Conservation (phyloP, 2,888 invertebrate species). For the Ormyrus pomaceus region DNA sequence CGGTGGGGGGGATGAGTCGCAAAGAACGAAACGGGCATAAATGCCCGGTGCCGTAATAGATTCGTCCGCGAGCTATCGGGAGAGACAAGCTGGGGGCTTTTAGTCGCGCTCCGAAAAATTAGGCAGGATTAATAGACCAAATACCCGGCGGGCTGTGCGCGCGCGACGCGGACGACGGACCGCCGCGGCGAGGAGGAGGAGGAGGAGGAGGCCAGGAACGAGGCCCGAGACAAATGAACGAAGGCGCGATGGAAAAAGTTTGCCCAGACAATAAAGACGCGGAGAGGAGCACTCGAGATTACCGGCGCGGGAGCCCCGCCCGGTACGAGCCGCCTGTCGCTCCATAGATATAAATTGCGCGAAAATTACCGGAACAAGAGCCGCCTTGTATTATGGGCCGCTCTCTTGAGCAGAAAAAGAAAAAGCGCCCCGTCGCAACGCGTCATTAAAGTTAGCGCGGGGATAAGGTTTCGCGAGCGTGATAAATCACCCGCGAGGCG, state of each 20-base stretch:
- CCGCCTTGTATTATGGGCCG: constrained; percentile 54
- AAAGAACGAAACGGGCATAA: constrained; percentile 30
- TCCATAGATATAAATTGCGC: constrained; percentile 50
- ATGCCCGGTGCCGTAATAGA: neutral
- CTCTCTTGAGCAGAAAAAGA: neutral
- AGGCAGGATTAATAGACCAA: too few relatives aligned
- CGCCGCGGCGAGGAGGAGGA: constrained; percentile 31
- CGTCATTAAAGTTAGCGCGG: constrained; percentile 40
- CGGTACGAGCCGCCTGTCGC: neutral
- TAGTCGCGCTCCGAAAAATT: too few relatives aligned
- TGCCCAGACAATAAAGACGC: constrained; percentile 54
- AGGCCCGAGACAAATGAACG: constrained; percentile 56
- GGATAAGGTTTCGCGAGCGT: constrained; percentile 59
- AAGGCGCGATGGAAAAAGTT: constrained; percentile 47
- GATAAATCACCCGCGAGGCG: constrained; percentile 67
- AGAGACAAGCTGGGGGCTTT: too few relatives aligned
- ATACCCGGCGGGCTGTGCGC: neutral
- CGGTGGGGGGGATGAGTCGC: constrained; percentile 6
- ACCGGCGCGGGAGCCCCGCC: constrained; percentile 21
- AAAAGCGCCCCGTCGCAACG: neutral
- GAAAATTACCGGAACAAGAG: constrained; percentile 60
- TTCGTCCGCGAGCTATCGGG: neutral
- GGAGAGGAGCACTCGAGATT: constrained; percentile 49
- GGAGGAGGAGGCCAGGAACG: constrained; percentile 53
- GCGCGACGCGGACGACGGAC: neutral